Evolutionary conservation across 2,797 vertebrate species (phyloP), one percentile per base, ranked within the genome.

Genomic region (Esox lucius): DNA sequence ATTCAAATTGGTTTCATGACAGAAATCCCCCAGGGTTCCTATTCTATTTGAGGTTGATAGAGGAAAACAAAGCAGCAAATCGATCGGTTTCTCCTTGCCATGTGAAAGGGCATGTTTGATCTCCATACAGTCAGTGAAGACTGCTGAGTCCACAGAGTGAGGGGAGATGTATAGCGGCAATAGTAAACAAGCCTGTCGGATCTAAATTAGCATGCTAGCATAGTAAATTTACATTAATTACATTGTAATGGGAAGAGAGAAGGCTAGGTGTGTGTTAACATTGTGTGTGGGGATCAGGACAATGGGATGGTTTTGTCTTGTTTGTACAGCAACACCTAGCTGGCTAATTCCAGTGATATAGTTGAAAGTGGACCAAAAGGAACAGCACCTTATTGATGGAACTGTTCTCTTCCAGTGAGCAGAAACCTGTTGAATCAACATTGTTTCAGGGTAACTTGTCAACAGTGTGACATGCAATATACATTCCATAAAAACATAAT

Each of bases 21-120:
- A 78, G 74, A 81, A 22, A 33, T 84, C 35, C 86, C 85, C 86
- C 9, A 64, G 11, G 66, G 83, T 81, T 78, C 9, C 31, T 75
- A 42, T 42, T 42, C 28, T n/a, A 31, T 84, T 87, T 89, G 87
- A 90, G 88, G 89, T 87, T 86, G 87, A 88, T 82, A 83, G 87
- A 73, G 87, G 87, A 88, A 90, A 89, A 91, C 87, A 82, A 89
- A 82, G 26, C 15, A 26, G 51, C 19, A 5, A 56, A 12, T 22
- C 80, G 17, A 51, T 51, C 75, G 80, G 51, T 79, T 79, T 81
- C 49, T 66, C 74, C 76, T 78, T 70, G 26, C 77, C 17, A 79
- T 69, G 82, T 76, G 68, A 84, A 86, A 84, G 76, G 85, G 76
- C 78, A 74, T 76, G 72, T 68, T 74, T 56, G 68, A 80, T 80